These are phyloP conservation scores for Kryptopterus vitreolus DNA, from an alignment of 2,797 vertebrate genomes.

Conservation along the genomic window DNA sequence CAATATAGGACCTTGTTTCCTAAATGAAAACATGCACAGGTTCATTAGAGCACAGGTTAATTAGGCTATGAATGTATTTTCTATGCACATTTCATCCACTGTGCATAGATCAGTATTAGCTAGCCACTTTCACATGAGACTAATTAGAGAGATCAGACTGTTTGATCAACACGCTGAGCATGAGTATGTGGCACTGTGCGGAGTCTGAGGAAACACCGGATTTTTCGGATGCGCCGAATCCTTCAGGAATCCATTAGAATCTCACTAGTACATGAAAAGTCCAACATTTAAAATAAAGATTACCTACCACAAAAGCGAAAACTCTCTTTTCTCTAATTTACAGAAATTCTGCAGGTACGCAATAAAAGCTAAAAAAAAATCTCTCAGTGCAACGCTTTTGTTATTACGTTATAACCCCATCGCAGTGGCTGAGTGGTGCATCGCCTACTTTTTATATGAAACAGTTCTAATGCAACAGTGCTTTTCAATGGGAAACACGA, in stretches of 20 bases:
- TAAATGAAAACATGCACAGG: no score
- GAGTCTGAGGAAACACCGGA: background rate
- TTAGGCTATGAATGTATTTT: background rate
- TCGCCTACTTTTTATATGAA: background rate
- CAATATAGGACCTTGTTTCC: background rate
- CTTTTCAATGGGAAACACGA: background rate
- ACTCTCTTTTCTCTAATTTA: background rate
- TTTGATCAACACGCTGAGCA: conserved; percentile 1
- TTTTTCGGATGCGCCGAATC: background rate
- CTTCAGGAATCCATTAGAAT: background rate
- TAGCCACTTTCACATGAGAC: conserved; percentile 8
- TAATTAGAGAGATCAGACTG: conserved; percentile 15
- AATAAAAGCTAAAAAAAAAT: background rate
- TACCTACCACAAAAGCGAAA: background rate
- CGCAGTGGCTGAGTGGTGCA: background rate
- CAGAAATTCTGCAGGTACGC: background rate
- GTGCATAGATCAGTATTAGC: background rate
- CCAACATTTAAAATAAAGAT: background rate
- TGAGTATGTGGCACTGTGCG: background rate
- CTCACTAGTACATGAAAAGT: background rate
- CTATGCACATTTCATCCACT: no score
- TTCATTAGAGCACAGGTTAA: background rate
- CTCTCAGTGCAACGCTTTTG: background rate
- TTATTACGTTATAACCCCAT: background rate
- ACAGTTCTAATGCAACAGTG: background rate